These are phyloP conservation scores for Lepilemur septentrionalis DNA, from an alignment of 2,797 vertebrate genomes.

Conservation along the genomic window DNA sequence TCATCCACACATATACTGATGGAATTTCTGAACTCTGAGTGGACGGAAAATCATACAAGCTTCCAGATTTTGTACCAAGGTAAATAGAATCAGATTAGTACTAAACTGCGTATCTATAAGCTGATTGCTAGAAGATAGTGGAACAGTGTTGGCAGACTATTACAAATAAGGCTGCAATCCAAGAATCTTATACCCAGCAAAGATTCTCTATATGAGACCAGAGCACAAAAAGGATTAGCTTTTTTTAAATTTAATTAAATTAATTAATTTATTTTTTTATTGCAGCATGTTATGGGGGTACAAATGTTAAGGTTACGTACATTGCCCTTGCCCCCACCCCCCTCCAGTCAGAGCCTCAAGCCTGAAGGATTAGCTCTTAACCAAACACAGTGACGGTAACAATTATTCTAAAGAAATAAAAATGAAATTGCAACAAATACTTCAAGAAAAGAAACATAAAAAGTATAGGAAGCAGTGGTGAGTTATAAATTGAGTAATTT, in stretches of 20 bases:
- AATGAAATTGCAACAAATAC: background rate
- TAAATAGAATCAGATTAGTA: background rate
- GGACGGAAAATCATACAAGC: background rate
- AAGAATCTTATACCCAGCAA: background rate
- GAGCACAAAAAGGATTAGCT: background rate
- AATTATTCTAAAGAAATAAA: background rate
- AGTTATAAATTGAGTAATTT: background rate
- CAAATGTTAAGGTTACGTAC: no score
- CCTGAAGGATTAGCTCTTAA: background rate
- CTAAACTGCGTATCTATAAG: background rate
- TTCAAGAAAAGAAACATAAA: background rate
- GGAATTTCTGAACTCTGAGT: background rate
- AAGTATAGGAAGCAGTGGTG: background rate
- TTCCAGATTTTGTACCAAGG: background rate
- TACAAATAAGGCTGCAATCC: background rate
- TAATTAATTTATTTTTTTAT: no score
- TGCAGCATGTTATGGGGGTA: no score
- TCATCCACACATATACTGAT: background rate
- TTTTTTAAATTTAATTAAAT: background rate
- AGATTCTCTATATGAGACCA: background rate
- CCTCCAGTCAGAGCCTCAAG: no score
- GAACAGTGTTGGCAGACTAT: background rate
- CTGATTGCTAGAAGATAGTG: background rate
- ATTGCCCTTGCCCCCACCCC: no score
- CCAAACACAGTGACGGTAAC: background rate